Evolutionary conservation across 2,888 invertebrate species (phyloP).

Genomic region (Megastigmus dorsalis): DNA sequence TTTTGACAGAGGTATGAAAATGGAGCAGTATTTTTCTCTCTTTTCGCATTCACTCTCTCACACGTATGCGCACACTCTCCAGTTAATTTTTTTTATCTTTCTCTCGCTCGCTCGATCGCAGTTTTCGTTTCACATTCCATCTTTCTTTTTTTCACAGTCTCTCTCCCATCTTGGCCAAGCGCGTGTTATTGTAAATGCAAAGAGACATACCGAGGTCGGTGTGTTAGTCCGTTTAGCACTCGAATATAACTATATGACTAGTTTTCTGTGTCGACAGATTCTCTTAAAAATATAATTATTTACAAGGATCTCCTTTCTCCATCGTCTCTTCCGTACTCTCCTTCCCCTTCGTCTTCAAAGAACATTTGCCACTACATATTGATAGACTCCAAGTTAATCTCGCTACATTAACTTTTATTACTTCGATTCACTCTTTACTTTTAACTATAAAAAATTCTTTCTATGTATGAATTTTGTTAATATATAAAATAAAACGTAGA

Average conservation of each 20-base stretch:
- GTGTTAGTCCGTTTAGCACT: conserved; percentile 72
- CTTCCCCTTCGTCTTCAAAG: conserved; percentile 1
- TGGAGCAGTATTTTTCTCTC: conserved; percentile 63
- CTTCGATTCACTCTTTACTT: conserved; percentile 23
- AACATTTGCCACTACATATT: conserved; percentile 8
- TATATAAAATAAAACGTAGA: conserved; percentile 14
- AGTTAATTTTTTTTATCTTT: conserved; percentile 2
- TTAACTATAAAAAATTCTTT: too few relatives aligned
- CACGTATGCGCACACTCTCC: not conserved
- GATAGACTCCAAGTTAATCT: conserved; percentile 10
- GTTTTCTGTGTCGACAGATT: conserved; percentile 71
- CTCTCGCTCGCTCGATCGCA: conserved; percentile 11
- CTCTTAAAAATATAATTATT: conserved; percentile 74
- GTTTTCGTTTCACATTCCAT: conserved; percentile 28
- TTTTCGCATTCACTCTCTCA: conserved; percentile 20
- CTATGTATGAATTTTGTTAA: not conserved
- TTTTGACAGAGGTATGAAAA: conserved; percentile 68
- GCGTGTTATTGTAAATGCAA: conserved; percentile 71
- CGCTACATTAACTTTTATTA: conserved; percentile 5
- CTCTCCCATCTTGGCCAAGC: conserved; percentile 62
- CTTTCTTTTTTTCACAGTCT: conserved; percentile 50
- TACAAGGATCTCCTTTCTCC: conserved; percentile 69
- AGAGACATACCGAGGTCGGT: conserved; percentile 71
- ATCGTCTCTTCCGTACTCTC: conserved; percentile 34
- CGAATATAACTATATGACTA: conserved; percentile 74